Evolutionary conservation across 1,140 invertebrate genomes (phyloP).

Genomic region (Halictus rubicundus): DNA sequence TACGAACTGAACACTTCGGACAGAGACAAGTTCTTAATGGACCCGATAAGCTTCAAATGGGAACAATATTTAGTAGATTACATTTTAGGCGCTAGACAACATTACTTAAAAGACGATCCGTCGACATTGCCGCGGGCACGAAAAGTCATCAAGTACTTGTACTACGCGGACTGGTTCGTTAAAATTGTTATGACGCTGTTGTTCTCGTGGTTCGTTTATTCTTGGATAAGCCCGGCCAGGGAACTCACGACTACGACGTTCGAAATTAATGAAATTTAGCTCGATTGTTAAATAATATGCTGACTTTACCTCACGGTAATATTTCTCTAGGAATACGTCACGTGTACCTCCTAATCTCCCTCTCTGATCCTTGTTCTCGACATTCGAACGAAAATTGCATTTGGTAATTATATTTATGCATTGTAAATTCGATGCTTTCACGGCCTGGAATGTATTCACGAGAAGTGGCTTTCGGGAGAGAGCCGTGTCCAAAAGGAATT

Average conservation of each 20-base stretch:
- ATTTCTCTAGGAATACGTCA: not conserved
- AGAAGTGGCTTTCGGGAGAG: no score
- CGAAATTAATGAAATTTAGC: slow-evolving; percentile 9
- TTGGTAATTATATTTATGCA: no score
- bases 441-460: no score
- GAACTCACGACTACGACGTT: not conserved
- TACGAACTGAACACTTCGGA: slow-evolving; percentile 83
- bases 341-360: not conserved
- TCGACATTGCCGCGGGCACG: slow-evolving; percentile 87
- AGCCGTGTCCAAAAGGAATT: no score
- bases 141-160: slow-evolving; percentile 75
- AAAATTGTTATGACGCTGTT: slow-evolving; percentile 62
- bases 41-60: slow-evolving; percentile 84
- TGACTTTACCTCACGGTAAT: not conserved
- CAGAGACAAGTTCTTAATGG: slow-evolving; percentile 82
- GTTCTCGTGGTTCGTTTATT: slow-evolving; percentile 69
- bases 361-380: no score
- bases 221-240: slow-evolving; percentile 59
- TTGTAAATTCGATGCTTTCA: no score
- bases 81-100: slow-evolving; percentile 87
- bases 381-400: no score
- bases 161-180: slow-evolving; percentile 67
- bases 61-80: slow-evolving; percentile 86
- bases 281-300: not conserved
- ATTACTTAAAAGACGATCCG: slow-evolving; percentile 88